Percentiles rank a stretch among this genome's conserved stretches.
These are phyloP conservation scores for Neodiprion pinetum DNA, from an alignment of 1,140 invertebrate genomes.

Conservation along the genomic window DNA sequence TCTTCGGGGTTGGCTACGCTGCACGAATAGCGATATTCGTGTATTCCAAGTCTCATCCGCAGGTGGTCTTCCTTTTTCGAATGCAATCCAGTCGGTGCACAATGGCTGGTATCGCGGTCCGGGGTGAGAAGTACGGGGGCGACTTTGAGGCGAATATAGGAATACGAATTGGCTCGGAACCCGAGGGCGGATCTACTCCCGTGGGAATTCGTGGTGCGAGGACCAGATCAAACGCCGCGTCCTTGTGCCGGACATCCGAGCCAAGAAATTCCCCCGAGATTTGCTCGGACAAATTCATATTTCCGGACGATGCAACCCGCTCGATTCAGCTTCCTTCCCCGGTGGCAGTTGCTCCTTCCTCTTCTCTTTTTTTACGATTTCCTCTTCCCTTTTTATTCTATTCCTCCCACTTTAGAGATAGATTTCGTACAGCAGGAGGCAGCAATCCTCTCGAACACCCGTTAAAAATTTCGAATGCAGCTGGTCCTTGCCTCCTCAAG, in stretches of 20 bases:
- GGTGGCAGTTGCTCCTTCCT: too few species aligned
- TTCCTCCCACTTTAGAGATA: too few species aligned
- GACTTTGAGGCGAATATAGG: not conserved
- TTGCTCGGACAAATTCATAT: not conserved
- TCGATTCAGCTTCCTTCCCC: not conserved
- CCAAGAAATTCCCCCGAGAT: not conserved
- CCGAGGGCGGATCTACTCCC: not conserved
- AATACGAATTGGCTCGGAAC: conserved; percentile 4
- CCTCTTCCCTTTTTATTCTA: too few species aligned
- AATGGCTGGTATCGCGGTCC: too few species aligned
- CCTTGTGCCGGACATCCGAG: conserved; percentile 6
- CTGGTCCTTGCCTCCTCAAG: not conserved
- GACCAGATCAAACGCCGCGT: not conserved
- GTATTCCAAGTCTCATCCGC: too few species aligned
- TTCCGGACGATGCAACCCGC: not conserved
- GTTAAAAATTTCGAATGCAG: not conserved
- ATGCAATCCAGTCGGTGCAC: too few species aligned
- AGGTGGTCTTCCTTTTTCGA: too few species aligned
- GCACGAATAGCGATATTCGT: too few species aligned
- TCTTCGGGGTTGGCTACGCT: too few species aligned
- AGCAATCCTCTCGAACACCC: not conserved
- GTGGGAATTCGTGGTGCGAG: not conserved
- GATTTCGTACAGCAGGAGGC: too few species aligned
- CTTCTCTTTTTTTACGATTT: too few species aligned
- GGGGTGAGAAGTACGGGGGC: not conserved